phyloP scores from a whole-genome alignment of 2,113 vertebrate species.

The Myiopsitta monachus region DNA sequence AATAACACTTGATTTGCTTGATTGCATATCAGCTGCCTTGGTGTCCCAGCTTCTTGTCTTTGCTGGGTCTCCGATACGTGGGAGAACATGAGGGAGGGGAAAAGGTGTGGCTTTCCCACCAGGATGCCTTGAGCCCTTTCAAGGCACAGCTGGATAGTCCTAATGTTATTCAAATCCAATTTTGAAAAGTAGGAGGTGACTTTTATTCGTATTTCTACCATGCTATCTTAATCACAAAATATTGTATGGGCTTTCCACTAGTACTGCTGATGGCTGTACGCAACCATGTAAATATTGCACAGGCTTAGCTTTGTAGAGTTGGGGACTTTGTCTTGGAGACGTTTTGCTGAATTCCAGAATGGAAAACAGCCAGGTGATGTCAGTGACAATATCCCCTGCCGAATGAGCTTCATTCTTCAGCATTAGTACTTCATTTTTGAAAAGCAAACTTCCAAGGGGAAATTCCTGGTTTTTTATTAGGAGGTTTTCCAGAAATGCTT shows the following conservation, averaged over 20 bases:
- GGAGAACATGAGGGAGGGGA: background rate
- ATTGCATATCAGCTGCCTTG: accelerated
- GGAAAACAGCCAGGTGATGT: background rate
- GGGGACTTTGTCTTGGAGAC: background rate
- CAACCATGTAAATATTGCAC: background rate
- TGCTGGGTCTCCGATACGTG: background rate
- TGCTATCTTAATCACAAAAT: background rate
- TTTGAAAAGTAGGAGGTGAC: background rate
- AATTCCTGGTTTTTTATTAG: background rate
- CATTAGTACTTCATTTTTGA: background rate
- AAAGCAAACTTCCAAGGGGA: background rate
- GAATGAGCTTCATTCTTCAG: background rate
- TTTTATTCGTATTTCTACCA: background rate
- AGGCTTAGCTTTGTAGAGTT: background rate
- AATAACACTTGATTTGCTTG: accelerated
- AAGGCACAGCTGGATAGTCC: background rate
- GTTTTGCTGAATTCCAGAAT: background rate
- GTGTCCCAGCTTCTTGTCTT: background rate
- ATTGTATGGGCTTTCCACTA: background rate
- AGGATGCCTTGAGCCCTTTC: background rate
- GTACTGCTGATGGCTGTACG: background rate
- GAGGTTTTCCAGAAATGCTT: background rate
- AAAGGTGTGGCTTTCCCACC: background rate
- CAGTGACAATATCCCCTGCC: background rate
- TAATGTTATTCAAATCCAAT: background rate